phyloP scores from a whole-genome alignment of 1,140 invertebrate genomes.

The Drosophila sp. region DNA sequence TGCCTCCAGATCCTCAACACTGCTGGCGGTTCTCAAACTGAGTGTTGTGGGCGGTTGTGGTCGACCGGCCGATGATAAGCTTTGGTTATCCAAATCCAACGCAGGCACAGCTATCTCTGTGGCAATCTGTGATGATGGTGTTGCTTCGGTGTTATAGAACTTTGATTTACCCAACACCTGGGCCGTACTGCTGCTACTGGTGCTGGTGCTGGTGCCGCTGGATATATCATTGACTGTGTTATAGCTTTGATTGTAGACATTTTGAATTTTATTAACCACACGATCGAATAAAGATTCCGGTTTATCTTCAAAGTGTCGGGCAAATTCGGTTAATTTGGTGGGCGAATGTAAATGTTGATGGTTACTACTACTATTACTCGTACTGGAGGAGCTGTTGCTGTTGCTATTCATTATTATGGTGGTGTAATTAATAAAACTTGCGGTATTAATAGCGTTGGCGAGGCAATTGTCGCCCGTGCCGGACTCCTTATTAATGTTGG shows the following conservation, averaged over 20 bases:
- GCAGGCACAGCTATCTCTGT: constrained; percentile 3
- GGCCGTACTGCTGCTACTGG: constrained; percentile 6
- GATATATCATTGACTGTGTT: constrained; percentile 81
- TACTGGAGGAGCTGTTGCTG: constrained; percentile 84
- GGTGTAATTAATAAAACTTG: constrained; percentile 38
- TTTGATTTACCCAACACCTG: constrained; percentile 66
- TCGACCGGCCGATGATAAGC: constrained; percentile 40
- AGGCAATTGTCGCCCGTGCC: constrained; percentile 37
- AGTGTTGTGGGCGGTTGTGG: constrained; percentile 58
- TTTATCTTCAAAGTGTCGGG: constrained; percentile 83
- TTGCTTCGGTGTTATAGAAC: constrained; percentile 54
- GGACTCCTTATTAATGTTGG: constrained; percentile 52
- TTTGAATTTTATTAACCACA: constrained; percentile 82
- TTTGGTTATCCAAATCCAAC: constrained; percentile 25
- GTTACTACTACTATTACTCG: constrained; percentile 28
- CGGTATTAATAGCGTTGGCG: constrained; percentile 49
- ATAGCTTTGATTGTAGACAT: constrained; percentile 82
- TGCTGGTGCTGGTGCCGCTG: constrained; percentile 47
- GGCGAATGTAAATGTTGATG: constrained; percentile 88
- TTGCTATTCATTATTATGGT: constrained; percentile 68
- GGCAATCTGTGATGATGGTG: neutral
- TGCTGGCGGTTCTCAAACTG: constrained; percentile 39
- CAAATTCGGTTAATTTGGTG: constrained; percentile 90
- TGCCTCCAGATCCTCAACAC: constrained; percentile 52
- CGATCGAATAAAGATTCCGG: constrained; percentile 76